phyloP scores from a whole-genome alignment of 2,888 invertebrate species.

The Phrixothrix hirtus region DNA sequence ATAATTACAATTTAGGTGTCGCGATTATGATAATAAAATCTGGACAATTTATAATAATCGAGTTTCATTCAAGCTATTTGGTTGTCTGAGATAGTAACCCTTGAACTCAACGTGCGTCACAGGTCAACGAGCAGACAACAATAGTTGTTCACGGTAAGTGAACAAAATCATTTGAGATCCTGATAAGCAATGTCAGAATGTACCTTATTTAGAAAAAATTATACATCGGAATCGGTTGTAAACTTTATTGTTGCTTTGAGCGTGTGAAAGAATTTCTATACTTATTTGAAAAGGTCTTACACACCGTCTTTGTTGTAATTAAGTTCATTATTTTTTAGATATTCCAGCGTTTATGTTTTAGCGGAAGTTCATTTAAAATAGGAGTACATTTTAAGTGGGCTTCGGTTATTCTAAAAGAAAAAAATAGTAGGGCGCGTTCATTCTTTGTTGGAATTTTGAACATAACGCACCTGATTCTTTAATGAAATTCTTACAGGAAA shows the following conservation, averaged over 20 bases:
- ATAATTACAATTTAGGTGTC: neutral
- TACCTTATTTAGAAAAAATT: slow-evolving; percentile 22
- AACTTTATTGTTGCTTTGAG: slow-evolving; percentile 16
- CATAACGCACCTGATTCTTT: no score
- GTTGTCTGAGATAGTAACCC: slow-evolving; percentile 39
- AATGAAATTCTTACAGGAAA: no score
- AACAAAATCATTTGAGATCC: slow-evolving; percentile 40
- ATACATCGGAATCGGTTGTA: slow-evolving; percentile 20
- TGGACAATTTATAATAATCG: neutral
- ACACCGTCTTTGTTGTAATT: neutral
- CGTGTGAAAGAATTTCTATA: slow-evolving; percentile 19
- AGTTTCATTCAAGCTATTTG: neutral
- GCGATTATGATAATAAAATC: neutral
- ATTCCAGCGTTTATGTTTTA: neutral
- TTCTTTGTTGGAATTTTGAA: no score
- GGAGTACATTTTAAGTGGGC: no score
- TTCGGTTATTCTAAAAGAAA: no score
- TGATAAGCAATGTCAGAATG: slow-evolving; percentile 34
- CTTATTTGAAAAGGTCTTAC: neutral
- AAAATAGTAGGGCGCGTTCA: no score
- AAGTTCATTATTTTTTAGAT: neutral
- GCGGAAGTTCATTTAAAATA: neutral
- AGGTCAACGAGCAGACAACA: slow-evolving; percentile 43
- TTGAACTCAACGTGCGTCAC: slow-evolving; percentile 38
- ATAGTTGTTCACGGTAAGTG: slow-evolving; percentile 41